A percentile compares a stretch with the other conserved stretches of the same genome.
These are phyloP conservation scores for Anorthoa munda DNA, from an alignment of 2,888 invertebrate species.

Conservation along the genomic window DNA sequence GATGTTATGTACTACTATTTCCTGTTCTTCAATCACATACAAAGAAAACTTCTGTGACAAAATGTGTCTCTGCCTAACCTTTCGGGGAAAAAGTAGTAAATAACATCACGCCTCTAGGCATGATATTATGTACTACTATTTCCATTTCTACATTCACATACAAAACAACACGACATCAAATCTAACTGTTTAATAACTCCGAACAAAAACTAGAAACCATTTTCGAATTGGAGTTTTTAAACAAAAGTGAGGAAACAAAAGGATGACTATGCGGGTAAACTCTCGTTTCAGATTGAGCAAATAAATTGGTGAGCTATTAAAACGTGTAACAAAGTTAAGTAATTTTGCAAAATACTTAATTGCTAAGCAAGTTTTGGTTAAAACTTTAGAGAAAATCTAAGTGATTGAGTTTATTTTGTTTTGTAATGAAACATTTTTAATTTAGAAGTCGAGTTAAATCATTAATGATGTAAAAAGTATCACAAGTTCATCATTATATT, in stretches of 20 bases:
- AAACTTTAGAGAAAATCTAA: conserved; percentile 6
- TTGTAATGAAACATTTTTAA: background rate
- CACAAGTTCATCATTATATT: no score
- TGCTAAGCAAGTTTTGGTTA: conserved; percentile 3
- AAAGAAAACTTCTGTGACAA: no score
- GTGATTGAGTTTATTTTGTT: conserved; percentile 1
- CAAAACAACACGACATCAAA: conserved; percentile 3
- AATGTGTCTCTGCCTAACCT: no score
- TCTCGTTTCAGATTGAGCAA: conserved; percentile 15
- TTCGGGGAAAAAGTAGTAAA: no score
- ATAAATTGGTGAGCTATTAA: conserved; percentile 16
- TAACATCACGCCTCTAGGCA: no score
- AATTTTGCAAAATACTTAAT: background rate
- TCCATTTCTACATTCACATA: background rate
- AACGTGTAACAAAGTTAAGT: background rate
- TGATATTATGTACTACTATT: background rate
- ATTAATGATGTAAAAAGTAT: background rate
- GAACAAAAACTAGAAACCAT: conserved; percentile 22
- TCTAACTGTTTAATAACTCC: conserved; percentile 3
- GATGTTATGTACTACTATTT: no score
- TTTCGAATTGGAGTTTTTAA: conserved; percentile 26
- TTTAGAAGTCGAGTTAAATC: background rate
- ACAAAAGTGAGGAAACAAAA: conserved; percentile 34
- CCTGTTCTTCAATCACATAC: no score
- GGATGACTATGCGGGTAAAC: conserved; percentile 11